Conservation (phyloP, 64 coral and sea anemone species). For the Montipora efflorescens region DNA sequence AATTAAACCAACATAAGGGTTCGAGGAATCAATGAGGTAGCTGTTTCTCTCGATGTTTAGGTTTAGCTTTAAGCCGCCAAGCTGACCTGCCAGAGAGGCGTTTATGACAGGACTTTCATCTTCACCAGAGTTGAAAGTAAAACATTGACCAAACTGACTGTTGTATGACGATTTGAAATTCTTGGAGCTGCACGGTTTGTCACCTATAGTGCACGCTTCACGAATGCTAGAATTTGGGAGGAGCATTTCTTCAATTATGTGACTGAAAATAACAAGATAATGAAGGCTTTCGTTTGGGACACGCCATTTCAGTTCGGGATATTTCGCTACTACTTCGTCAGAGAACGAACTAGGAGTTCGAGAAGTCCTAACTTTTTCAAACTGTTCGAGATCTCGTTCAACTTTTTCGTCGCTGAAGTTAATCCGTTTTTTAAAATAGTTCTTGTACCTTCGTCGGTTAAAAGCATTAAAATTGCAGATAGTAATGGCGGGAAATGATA, state of each 20-base stretch:
- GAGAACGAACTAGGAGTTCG: background rate
- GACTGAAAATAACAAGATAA: conserved; percentile 5
- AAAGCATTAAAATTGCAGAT: conserved; percentile 47
- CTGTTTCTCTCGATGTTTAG: conserved; percentile 32
- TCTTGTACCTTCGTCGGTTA: background rate
- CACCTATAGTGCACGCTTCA: background rate
- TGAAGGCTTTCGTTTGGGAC: background rate
- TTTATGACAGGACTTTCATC: background rate
- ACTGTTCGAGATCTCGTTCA: background rate
- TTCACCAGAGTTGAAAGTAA: conserved; percentile 37
- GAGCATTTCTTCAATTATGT: conserved; percentile 47
- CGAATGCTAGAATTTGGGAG: background rate
- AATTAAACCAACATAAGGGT: conserved; percentile 32
- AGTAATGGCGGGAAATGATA: conserved; percentile 38
- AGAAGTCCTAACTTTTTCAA: background rate
- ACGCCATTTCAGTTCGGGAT: background rate
- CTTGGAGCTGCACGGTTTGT: background rate
- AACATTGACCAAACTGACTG: background rate
- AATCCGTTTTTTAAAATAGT: background rate
- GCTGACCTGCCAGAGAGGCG: conserved; percentile 1
- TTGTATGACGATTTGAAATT: background rate
- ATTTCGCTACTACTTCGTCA: too few relatives aligned
- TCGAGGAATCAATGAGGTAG: background rate
- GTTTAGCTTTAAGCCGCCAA: conserved; percentile 16
- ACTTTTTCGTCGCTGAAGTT: background rate